Base-by-base conservation (phyloP, 2,113 vertebrate genomes). In the Corydoras maculifer region DNA sequence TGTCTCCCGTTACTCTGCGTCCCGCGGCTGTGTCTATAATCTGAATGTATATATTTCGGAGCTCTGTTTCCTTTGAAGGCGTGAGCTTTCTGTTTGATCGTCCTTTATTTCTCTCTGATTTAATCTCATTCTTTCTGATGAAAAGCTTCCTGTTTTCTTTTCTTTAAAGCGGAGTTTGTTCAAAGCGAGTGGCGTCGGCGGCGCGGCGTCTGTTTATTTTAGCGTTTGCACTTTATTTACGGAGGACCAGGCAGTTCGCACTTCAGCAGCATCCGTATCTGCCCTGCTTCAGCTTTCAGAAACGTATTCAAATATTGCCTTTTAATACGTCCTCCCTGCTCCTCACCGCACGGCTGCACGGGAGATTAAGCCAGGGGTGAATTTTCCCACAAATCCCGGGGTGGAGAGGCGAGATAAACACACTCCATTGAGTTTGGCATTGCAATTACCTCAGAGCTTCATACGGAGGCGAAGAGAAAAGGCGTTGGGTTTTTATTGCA, bases 341-440 rank as follows among this genome's bases (percentile, higher is more conserved):
- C 58, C 64, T 85, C 79, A 87, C 86, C 90, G 91, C 86, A 90
- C 84, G 88, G 89, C 77, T 91, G 87, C 89, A 82, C 90, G 79
- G 87, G 76, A 84, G 84, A 88, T 93, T 91, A 84, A 91, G 84
- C 84, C 86, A 91, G 88, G 92, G 91, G 90, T 91, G 89, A 90
- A 89, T 90, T 92, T 89, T 88, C 68, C 69, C 85, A 81, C 82
- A 93, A 93, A 93, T 92, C 92, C 91, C 86, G 85, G 88, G 88
- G 90, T 92, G 92, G 89, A 87, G 89, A 89, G 88, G 84, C 84
- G 88, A 93, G 91, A 94, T 93, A 94, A 94, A 93, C 90, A 92
- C 91, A 93, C 88, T 91, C 88, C 88, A 91, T 86, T 91, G 90
- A 87, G 75, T 90, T 90, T 91, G 87, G 91, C 88, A 88, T 84